Base-by-base conservation (phyloP, 2,888 invertebrate genomes). In the Vanessa cardui region DNA sequence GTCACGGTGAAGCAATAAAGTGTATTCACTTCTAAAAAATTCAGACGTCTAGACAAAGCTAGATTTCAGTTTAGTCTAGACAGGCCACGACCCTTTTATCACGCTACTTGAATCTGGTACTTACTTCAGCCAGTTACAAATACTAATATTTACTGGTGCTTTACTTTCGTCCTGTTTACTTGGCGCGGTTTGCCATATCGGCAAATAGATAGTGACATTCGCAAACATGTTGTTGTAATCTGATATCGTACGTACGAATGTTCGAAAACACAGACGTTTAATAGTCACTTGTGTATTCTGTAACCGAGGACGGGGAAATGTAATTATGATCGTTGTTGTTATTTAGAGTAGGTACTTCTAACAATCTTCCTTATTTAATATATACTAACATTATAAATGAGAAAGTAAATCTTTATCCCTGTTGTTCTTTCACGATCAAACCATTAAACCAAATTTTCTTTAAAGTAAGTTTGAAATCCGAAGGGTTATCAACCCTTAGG, bases 61-160 rank as follows among this genome's bases (percentile, higher is more conserved):
- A 78, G 79, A 78, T 79, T 80, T 79, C 80, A 82, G 79, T 78
- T 79, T 74, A 77, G 90, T 90, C 91, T 90, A 90, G 91, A 90
- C 91, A 76, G 88, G 85, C 83, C 83, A 82, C 83, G 88, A 86
- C 88, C 90, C 81, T 80, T 83, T 78, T 73, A 69, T 69, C 71
- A 61, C 56, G 60, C 64, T 67, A 46, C 69, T 71, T 49, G 66
- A 69, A 69, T 71, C 68, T 67, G 61, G 26, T 62, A 58, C 61
- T 58, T 45, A 60, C 58, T 62, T 59, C 49, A 68, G 59, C 61
- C 18, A 52, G 39, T 67, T 64, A 59, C 58, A 49, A 49, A 62
- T 62, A 64, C 56, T 66, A 58, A 58, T 67, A 62, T 62, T 68
- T 64, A 59, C 54, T 50, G n/a, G n/a, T 54, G 59, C 46, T 26